phyloP scores from a whole-genome alignment of 2,797 vertebrate species.

The Merluccius polli region DNA sequence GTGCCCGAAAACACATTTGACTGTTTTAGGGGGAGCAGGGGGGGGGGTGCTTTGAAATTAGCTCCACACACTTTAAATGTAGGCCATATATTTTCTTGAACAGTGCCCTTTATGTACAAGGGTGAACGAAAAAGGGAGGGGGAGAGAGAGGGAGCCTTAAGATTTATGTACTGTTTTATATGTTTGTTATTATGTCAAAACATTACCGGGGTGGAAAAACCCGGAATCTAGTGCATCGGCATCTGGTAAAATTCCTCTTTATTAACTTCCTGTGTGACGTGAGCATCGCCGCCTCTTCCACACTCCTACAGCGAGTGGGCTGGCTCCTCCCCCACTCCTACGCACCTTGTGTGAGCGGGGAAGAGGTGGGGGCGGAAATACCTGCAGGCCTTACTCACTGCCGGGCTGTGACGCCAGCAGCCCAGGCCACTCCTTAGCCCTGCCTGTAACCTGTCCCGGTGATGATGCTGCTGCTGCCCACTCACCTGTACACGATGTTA shows the following conservation, averaged over 20 bases:
- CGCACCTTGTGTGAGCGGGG: conserved; percentile 41
- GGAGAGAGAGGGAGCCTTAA: background rate
- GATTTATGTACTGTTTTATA: background rate
- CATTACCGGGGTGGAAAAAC: conserved; percentile 35
- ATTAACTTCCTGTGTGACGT: conserved; percentile 54
- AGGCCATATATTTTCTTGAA: background rate
- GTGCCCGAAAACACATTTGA: background rate
- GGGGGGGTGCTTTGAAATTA: background rate
- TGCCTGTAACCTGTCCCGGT: conserved; percentile 54
- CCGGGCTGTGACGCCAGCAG: conserved; percentile 59
- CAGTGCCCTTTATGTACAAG: background rate
- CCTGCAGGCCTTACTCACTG: conserved; percentile 59
- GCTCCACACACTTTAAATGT: background rate
- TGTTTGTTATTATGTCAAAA: background rate
- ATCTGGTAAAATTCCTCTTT: conserved; percentile 55
- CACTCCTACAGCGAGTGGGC: conserved; percentile 46
- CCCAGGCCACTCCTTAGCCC: conserved; percentile 63
- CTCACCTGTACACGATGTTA: conserved; percentile 59
- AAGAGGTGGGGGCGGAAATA: conserved; percentile 57
- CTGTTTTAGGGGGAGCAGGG: background rate
- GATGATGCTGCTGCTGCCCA: conserved; percentile 57
- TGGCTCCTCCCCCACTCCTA: conserved; percentile 50
- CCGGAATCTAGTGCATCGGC: conserved; percentile 19
- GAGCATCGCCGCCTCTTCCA: conserved; percentile 23
- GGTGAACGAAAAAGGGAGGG: background rate